Evolutionary conservation across 23 tunicate species (phyloP), one percentile per base, ranked within the genome.

Genomic region (Aplidium turbinatum): DNA sequence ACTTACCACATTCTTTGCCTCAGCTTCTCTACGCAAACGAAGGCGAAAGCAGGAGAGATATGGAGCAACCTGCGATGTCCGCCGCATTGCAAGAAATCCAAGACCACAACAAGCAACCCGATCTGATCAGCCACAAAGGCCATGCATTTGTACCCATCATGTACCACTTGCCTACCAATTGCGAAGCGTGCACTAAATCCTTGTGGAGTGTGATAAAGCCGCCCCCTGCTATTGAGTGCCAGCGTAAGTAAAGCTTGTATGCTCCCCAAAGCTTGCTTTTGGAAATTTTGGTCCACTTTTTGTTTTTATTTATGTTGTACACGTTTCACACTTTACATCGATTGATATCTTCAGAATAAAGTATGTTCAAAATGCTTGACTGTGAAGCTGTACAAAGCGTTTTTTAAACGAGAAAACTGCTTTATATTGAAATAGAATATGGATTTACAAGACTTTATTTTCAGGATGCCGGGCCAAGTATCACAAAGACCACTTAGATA

Each of bases 181-280:
- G 99, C 46, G 99, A 95, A 56, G 85, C 68, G 22, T 95, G 99
- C 68, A 45, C 87, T 1, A 88, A 83, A 48, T 82, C 96, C 9
- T 42, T 95, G 42, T 95, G 99, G 99, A 65, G 72, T 65, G 80
- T 95, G 87, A 71, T 95, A 58, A 88, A 70, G 46, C 85, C 99
- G 0, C 99, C 99, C 0, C 83, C 92, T 2, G 99, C 99, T 35
- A 78, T 95, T 33, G 92, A 82, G 53, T 95, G 99, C 84, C 99
- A 88, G 61, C 80, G 96, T 89, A 47, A 82, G 89, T 62, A 31
- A 39, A 34, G 18, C 40, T 21, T 64, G n/a, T n/a, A n/a, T n/a
- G n/a, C n/a, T n/a, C n/a, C n/a, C n/a, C n/a, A n/a, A n/a, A n/a
- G n/a, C n/a, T n/a, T n/a, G n/a, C n/a, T n/a, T n/a, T n/a, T n/a